phyloP scores from a whole-genome alignment of 2,797 vertebrate species.

The Poeciliopsis gracilis region DNA sequence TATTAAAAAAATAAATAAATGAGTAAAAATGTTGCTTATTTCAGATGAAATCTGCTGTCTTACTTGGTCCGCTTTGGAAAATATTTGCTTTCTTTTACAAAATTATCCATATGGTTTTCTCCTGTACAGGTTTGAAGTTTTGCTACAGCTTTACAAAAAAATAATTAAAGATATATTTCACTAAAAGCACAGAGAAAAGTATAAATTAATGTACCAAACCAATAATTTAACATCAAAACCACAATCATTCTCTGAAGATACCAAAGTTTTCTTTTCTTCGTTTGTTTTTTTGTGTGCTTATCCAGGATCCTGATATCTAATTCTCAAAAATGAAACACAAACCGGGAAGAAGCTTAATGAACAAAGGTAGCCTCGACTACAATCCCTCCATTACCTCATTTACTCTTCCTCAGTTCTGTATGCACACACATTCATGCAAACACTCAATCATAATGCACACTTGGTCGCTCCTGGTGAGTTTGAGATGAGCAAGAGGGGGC shows the following conservation, averaged over 20 bases:
- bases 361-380: neutral
- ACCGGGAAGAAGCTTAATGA: neutral
- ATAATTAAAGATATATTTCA: neutral
- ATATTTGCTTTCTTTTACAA: neutral
- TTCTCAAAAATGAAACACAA: neutral
- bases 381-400: neutral
- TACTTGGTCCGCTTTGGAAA: neutral
- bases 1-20: neutral
- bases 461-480: conserved; percentile 62
- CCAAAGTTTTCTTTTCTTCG: neutral
- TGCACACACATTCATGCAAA: neutral
- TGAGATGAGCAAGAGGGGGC: conserved; percentile 43
- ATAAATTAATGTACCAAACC: neutral
- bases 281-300: neutral
- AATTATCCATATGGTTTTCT: neutral
- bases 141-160: neutral
- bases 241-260: neutral
- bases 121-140: neutral
- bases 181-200: neutral
- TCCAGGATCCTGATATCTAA: neutral
- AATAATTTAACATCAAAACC: neutral
- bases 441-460: conserved; percentile 19
- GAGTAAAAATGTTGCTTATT: too few species aligned
- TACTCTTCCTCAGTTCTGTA: conserved; percentile 3
- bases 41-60: neutral